A percentile compares a stretch with the other conserved stretches of the same genome.
Evolutionary conservation across 2,113 vertebrate genomes (phyloP).

Genomic region (Leptodactylus fuscus): DNA sequence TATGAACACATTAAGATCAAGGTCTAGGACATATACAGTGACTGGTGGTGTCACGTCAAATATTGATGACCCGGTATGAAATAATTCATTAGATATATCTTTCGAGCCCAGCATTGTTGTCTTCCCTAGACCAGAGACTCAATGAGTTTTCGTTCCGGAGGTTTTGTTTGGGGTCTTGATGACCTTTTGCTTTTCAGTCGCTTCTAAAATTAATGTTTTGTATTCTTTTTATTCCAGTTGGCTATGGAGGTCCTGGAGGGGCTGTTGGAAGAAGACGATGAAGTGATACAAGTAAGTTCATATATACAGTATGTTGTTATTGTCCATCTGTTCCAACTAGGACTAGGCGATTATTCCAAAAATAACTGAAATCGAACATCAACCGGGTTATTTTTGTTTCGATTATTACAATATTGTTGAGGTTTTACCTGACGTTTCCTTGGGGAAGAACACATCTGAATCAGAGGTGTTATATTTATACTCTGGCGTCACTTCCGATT

Average conservation of each 20-base stretch:
- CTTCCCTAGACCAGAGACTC: background rate
- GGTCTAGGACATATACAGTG: background rate
- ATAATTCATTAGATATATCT: background rate
- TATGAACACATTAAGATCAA: no score
- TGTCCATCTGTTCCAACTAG: no score
- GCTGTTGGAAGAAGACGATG: conserved; percentile 81
- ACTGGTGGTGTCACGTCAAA: background rate
- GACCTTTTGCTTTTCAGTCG: background rate
- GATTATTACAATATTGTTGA: no score
- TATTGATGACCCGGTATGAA: background rate
- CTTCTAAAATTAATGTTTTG: background rate
- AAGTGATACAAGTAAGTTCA: conserved; percentile 79
- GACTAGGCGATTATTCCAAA: no score
- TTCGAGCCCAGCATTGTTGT: background rate
- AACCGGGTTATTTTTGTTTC: no score
- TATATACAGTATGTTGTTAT: no score
- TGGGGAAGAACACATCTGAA: no score
- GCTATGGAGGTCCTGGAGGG: conserved; percentile 78
- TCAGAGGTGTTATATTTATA: no score
- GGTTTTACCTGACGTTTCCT: no score
- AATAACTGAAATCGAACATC: no score
- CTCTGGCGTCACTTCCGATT: no score
- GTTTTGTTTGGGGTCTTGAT: background rate
- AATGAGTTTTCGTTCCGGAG: background rate
- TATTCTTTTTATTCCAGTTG: conserved; percentile 65